Evolutionary conservation across 53 echinoderm and acorn worm species (phyloP).

Genomic region (Antedon mediterranea): DNA sequence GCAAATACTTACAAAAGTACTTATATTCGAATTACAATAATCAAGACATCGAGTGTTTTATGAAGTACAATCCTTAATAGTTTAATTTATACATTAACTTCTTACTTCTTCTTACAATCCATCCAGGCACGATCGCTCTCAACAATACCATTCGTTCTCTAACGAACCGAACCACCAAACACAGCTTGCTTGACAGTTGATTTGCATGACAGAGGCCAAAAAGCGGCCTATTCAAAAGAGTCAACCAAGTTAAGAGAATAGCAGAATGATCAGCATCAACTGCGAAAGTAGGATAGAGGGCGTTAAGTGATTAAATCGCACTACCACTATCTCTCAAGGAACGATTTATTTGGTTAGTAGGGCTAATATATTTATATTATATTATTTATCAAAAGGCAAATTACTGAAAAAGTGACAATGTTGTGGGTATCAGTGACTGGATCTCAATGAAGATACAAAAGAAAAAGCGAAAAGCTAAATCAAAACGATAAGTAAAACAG

Average conservation of each 20-base stretch:
- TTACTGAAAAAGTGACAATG: too few species aligned
- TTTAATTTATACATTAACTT: not conserved
- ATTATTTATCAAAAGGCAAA: too few species aligned
- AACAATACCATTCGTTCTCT: not conserved
- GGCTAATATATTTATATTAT: too few species aligned
- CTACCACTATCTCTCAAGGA: too few species aligned
- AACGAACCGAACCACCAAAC: not conserved
- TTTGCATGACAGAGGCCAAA: conserved; percentile 1
- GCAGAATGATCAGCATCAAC: not conserved
- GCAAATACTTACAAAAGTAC: not conserved
- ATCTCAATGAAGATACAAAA: too few species aligned
- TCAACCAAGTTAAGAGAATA: not conserved
- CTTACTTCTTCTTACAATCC: not conserved
- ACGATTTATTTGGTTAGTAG: too few species aligned
- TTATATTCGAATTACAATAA: not conserved
- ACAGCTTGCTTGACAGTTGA: not conserved
- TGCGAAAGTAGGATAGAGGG: not conserved
- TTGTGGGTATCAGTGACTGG: too few species aligned
- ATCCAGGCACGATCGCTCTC: not conserved
- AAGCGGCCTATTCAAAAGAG: not conserved
- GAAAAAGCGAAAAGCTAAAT: too few species aligned
- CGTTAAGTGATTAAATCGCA: too few species aligned
- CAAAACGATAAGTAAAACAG: too few species aligned
- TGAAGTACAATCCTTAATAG: not conserved
- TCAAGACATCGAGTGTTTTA: not conserved